Conservation (phyloP, 2,113 vertebrate genomes). For the Rhynchomys soricoides region DNA sequence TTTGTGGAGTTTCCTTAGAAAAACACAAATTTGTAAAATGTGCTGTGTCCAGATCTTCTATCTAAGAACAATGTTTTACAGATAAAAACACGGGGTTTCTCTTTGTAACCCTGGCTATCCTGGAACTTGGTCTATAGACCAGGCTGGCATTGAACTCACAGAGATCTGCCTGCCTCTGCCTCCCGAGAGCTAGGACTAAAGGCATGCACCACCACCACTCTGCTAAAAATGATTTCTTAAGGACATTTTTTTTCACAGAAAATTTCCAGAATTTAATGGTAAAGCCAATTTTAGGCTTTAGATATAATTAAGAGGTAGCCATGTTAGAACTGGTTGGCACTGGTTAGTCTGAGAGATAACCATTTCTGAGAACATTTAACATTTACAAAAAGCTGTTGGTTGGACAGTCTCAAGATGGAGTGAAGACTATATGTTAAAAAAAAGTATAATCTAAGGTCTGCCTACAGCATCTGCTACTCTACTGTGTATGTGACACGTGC, state of each 20-base stretch:
- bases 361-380: neutral
- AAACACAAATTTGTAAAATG: conserved; percentile 31
- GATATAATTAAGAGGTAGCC: neutral
- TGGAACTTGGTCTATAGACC: neutral
- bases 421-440: neutral
- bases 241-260: neutral
- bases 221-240: neutral
- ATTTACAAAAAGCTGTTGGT: neutral
- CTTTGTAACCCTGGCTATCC: neutral
- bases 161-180: neutral
- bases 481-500: neutral
- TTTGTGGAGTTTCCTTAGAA: neutral
- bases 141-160: neutral
- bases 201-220: neutral
- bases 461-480: neutral
- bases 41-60: neutral
- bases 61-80: neutral
- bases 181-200: neutral
- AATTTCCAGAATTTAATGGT: neutral
- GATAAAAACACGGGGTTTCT: neutral
- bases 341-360: conserved; percentile 9
- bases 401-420: neutral
- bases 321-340: neutral
- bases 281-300: conserved; percentile 11
- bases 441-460: neutral